Percentiles rank a stretch among this genome's conserved stretches.
Evolutionary conservation across 2,113 vertebrate genomes (phyloP).

Genomic region (Entelurus aequoreus): DNA sequence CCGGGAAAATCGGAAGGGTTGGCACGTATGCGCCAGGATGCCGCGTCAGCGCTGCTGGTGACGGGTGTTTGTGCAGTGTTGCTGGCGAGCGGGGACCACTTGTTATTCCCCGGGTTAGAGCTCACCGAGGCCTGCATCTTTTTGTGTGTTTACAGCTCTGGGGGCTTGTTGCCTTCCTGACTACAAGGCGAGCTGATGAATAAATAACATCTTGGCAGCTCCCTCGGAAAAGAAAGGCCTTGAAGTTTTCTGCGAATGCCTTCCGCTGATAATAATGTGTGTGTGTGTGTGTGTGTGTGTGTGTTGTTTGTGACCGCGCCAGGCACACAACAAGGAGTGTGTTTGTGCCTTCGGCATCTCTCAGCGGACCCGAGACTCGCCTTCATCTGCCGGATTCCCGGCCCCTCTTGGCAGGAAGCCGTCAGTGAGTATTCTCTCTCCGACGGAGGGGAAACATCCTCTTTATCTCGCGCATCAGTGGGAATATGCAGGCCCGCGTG

Average conservation of each 20-base stretch:
- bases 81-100: conserved; percentile 56
- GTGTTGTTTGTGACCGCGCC: conserved; percentile 46
- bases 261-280: conserved; percentile 13
- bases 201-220: conserved; percentile 74
- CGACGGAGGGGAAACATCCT: conserved; percentile 62
- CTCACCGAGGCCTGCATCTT: conserved; percentile 55
- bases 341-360: conserved; percentile 57
- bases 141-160: conserved; percentile 74
- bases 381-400: conserved; percentile 63
- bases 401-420: conserved; percentile 65
- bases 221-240: conserved; percentile 42
- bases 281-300: conserved; percentile 16
- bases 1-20: too few species aligned
- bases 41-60: conserved; percentile 35
- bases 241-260: conserved; percentile 38
- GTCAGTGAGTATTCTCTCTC: conserved; percentile 61
- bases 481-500: conserved; percentile 62
- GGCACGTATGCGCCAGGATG: neutral
- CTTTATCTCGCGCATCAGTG: conserved; percentile 75
- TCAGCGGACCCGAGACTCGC: conserved; percentile 50
- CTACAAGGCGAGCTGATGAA: conserved; percentile 73
- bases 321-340: conserved; percentile 29
- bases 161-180: conserved; percentile 71
- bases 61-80: conserved; percentile 40
- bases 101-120: conserved; percentile 73